phyloP scores from a whole-genome alignment of 2,113 vertebrate species.

The Delphinus delphis region DNA sequence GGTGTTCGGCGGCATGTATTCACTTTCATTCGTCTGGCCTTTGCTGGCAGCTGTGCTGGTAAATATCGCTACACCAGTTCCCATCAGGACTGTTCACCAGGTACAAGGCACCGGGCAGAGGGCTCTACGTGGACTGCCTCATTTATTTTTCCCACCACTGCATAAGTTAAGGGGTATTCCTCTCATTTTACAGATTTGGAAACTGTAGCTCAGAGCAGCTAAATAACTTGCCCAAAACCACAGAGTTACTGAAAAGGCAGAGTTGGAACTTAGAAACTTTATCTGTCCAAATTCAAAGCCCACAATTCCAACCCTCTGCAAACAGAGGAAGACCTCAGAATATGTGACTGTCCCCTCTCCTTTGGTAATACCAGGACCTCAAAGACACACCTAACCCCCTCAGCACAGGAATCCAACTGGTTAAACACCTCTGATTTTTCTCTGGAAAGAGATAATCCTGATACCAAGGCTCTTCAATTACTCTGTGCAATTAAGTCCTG shows the following conservation, averaged over 20 bases:
- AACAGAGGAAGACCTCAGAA: neutral
- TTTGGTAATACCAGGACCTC: neutral
- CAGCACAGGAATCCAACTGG: slow-evolving; percentile 43
- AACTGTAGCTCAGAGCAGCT: neutral
- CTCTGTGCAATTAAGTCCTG: slow-evolving; percentile 85
- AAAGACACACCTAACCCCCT: neutral
- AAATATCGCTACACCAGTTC: rapidly evolving
- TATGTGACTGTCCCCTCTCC: neutral
- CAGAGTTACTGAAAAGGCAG: neutral
- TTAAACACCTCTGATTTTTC: slow-evolving; percentile 74
- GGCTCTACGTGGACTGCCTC: rapidly evolving
- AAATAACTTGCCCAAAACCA: neutral
- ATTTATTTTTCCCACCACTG: neutral
- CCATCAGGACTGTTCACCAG: neutral
- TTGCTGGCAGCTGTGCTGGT: rapidly evolving
- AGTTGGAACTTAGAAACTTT: neutral
- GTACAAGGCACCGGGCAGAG: rapidly evolving
- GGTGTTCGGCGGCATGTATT: rapidly evolving
- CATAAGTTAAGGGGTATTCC: neutral
- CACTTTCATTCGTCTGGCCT: rapidly evolving
- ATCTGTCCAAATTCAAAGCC: neutral
- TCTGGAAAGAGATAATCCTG: slow-evolving; percentile 68
- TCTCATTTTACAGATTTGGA: neutral
- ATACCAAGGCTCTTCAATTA: slow-evolving; percentile 77
- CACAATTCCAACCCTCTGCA: neutral